phyloP scores from a whole-genome alignment of 2,888 invertebrate genomes.

The Aphelenchoides bicaudatus region DNA sequence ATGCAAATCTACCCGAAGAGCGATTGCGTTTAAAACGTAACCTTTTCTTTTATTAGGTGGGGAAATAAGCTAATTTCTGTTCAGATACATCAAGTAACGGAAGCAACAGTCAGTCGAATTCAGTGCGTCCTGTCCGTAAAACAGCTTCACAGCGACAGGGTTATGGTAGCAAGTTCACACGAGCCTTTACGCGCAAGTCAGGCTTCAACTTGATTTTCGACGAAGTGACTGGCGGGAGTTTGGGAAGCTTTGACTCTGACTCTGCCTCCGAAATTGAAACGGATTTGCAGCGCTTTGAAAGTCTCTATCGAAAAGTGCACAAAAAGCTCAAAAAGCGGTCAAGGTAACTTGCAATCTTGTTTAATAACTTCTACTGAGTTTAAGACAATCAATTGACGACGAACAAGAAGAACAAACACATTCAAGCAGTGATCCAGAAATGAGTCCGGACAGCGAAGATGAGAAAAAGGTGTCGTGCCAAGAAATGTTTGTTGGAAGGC shows the following conservation, averaged over 20 bases:
- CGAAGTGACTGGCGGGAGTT: not conserved
- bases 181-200: constrained; percentile 5
- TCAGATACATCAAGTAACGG: too few species aligned
- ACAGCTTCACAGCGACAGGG: not conserved
- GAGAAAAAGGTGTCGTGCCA: constrained; percentile 34
- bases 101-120: too few species aligned
- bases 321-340: not conserved
- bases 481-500: constrained; percentile 43
- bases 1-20: too few species aligned
- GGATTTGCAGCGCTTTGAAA: constrained; percentile 3
- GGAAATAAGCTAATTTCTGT: too few species aligned
- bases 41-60: too few species aligned
- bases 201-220: constrained; percentile 13
- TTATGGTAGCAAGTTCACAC: not conserved
- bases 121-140: too few species aligned
- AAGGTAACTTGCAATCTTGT: not conserved
- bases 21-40: too few species aligned
- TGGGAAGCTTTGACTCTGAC: not conserved
- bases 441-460: not conserved
- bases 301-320: not conserved
- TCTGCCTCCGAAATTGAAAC: not conserved
- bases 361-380: not conserved
- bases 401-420: too few species aligned
- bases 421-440: constrained; percentile 9
- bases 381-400: not conserved